phyloP scores from a whole-genome alignment of 1,140 invertebrate species.

The Pseudomyrmex cubaensis region DNA sequence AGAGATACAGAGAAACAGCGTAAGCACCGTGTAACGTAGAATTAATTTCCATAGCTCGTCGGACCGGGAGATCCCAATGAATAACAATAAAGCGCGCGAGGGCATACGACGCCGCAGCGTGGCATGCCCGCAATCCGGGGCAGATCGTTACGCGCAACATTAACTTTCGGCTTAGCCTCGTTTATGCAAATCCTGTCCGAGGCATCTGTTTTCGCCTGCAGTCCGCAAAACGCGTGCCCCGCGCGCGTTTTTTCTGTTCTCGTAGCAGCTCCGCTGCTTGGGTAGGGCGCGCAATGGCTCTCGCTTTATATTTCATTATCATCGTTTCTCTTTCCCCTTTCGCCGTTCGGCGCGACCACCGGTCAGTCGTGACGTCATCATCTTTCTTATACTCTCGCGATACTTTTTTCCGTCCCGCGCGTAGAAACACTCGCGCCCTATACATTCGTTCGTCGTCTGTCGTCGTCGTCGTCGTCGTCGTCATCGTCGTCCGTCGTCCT shows the following conservation, averaged over 20 bases:
- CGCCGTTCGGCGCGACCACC: constrained; percentile 35
- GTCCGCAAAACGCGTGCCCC: constrained; percentile 9
- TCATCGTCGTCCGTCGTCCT: constrained; percentile 72
- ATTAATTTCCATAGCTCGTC: constrained; percentile 73
- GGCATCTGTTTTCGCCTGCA: constrained; percentile 78
- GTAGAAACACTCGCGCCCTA: neutral
- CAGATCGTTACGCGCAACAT: constrained; percentile 75
- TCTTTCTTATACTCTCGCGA: constrained; percentile 31
- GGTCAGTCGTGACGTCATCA: constrained; percentile 58
- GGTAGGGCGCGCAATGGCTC: neutral
- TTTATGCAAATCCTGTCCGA: constrained; percentile 80
- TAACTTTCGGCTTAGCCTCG: constrained; percentile 78
- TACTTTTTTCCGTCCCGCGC: constrained; percentile 14
- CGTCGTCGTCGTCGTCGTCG: constrained; percentile 14
- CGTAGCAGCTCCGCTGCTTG: constrained; percentile 14
- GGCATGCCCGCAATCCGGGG: constrained; percentile 57
- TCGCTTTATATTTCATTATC: constrained; percentile 43
- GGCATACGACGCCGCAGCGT: constrained; percentile 59
- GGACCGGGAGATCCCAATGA: constrained; percentile 72
- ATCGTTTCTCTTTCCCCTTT: constrained; percentile 7
- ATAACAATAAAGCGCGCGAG: constrained; percentile 74
- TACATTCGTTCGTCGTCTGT: constrained; percentile 28
- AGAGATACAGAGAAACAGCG: constrained; percentile 14
- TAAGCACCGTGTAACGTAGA: constrained; percentile 60
- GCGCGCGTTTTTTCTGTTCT: constrained; percentile 47